A percentile compares a stretch with the other conserved stretches of the same genome.
phyloP scores from a whole-genome alignment of 2,797 vertebrate species.

The Xiphorhynchus erythropygius region DNA sequence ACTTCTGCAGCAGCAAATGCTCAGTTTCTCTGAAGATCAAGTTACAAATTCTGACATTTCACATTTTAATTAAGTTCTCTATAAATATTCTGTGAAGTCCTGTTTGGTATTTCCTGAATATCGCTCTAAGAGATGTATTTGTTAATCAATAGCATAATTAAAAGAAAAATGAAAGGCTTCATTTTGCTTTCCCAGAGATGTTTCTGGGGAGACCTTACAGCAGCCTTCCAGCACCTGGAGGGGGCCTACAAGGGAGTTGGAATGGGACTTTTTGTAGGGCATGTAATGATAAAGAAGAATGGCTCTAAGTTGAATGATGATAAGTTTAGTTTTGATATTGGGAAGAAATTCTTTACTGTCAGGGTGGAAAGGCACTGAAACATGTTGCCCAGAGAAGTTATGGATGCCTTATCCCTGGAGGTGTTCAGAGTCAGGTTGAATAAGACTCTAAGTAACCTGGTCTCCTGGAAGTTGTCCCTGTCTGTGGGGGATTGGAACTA shows the following conservation, averaged over 20 bases:
- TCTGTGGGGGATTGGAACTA: neutral
- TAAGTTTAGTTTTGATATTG: neutral
- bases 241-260: neutral
- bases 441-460: neutral
- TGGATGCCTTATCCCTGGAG: neutral
- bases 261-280: neutral
- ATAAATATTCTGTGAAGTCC: neutral
- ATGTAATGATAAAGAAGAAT: neutral
- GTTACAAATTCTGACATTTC: neutral
- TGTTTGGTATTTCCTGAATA: neutral
- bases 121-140: neutral
- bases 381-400: neutral
- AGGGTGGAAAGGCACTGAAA: neutral
- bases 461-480: neutral
- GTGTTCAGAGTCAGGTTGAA: neutral
- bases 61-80: neutral
- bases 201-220: neutral
- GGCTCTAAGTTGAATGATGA: neutral
- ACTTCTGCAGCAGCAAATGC: neutral
- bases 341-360: neutral
- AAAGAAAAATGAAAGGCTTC: neutral
- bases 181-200: neutral
- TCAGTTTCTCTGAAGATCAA: neutral
- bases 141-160: neutral
- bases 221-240: neutral